Conservation (phyloP, 2,113 vertebrate genomes). For the Rhabdornis inornatus region DNA sequence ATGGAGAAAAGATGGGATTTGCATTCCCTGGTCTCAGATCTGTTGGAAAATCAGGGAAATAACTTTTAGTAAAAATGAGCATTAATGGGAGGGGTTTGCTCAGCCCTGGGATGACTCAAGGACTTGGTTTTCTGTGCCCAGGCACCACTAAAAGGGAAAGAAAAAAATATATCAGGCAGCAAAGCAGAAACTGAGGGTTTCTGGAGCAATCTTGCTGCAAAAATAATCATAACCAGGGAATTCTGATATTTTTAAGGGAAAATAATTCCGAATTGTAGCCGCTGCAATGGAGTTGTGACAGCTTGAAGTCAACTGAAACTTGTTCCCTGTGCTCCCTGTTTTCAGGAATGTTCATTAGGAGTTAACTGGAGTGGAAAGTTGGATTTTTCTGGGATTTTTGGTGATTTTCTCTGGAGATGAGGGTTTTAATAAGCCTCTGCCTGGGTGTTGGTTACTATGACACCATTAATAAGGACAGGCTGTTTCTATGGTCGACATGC, state of each 20-base stretch:
- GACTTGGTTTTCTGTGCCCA: not conserved
- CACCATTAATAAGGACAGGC: not conserved
- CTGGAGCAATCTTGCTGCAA: not conserved
- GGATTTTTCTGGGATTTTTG: not conserved
- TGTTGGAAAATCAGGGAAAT: not conserved
- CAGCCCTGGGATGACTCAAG: not conserved
- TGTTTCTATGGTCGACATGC: not conserved
- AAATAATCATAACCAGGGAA: not conserved
- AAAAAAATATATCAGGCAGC: not conserved
- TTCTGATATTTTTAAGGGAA: not conserved
- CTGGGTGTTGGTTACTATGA: not conserved
- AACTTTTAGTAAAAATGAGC: accelerated
- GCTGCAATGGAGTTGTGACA: accelerated
- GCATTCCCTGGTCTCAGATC: not conserved
- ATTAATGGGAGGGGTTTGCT: not conserved
- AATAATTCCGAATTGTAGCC: not conserved
- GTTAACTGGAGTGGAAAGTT: not conserved
- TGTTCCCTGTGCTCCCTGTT: not conserved
- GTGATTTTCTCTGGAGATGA: not conserved
- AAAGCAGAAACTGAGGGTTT: accelerated
- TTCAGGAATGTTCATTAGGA: not conserved
- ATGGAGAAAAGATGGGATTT: not conserved
- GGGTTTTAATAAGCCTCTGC: not conserved
- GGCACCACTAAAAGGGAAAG: accelerated
- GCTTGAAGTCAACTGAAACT: not conserved